phyloP scores from a whole-genome alignment of 2,113 vertebrate genomes.

The Mustela lutreola region DNA sequence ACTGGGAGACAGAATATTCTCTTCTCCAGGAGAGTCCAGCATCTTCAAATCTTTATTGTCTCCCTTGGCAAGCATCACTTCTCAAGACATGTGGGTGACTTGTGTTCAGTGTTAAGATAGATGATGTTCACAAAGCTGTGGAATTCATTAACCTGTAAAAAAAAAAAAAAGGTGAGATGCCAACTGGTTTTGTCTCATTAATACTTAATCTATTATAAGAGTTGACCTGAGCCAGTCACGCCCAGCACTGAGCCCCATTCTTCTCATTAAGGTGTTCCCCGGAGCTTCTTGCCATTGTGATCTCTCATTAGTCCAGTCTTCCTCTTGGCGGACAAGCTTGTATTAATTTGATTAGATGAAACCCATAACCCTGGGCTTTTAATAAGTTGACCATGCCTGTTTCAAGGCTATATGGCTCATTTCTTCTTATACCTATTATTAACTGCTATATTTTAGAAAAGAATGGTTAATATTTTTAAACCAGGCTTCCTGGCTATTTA shows the following conservation, averaged over 20 bases:
- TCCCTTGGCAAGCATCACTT: background rate
- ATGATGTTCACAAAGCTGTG: constrained; percentile 3
- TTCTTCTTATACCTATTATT: constrained; percentile 50
- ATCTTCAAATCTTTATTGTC: background rate
- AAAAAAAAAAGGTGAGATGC: constrained; percentile 1
- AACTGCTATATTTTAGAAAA: constrained; percentile 36
- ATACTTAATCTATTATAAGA: constrained; percentile 16
- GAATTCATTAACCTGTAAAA: constrained; percentile 57
- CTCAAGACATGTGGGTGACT: background rate
- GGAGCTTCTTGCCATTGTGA: background rate
- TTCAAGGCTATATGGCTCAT: constrained; percentile 32
- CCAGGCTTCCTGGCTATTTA: constrained; percentile 52
- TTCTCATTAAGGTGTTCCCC: constrained; percentile 37
- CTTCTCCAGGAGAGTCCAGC: background rate
- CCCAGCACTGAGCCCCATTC: background rate
- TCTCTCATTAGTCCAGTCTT: background rate
- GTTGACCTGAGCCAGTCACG: background rate
- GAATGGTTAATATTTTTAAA: constrained; percentile 55
- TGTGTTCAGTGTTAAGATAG: constrained; percentile 15
- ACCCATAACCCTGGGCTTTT: constrained; percentile 66
- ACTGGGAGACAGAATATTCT: background rate
- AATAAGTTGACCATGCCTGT: constrained; percentile 6
- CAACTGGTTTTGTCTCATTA: constrained; percentile 46
- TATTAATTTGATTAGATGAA: constrained; percentile 59
- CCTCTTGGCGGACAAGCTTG: constrained; percentile 47